phyloP scores from a whole-genome alignment of 2,797 vertebrate genomes.

The Sebastes miniatus region DNA sequence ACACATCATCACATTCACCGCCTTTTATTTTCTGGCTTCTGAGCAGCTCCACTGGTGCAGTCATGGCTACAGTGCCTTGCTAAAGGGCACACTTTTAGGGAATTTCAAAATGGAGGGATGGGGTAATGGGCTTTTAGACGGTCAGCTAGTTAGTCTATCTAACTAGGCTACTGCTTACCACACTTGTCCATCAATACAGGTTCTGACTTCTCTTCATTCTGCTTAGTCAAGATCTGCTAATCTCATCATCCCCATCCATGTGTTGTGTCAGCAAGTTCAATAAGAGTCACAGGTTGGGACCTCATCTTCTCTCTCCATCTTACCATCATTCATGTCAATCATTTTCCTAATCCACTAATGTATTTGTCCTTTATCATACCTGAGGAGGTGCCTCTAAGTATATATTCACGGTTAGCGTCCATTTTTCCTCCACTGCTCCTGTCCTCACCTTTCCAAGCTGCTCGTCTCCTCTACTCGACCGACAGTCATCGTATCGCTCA shows the following conservation, averaged over 20 bases:
- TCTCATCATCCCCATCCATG: slow-evolving; percentile 5
- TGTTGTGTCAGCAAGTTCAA: slow-evolving; percentile 26
- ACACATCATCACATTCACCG: neutral
- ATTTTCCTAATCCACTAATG: slow-evolving; percentile 30
- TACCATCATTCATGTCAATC: slow-evolving; percentile 25
- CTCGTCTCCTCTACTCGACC: slow-evolving; percentile 65
- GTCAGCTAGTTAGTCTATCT: neutral
- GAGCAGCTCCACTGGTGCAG: neutral
- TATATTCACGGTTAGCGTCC: neutral
- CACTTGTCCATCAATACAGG: neutral
- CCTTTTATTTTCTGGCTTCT: neutral
- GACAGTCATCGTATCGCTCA: slow-evolving; percentile 50
- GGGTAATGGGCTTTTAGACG: neutral
- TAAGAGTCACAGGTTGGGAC: slow-evolving; percentile 8
- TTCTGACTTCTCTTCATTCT: slow-evolving; percentile 16
- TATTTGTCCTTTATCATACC: slow-evolving; percentile 42
- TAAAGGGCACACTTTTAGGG: neutral
- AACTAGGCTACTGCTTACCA: neutral
- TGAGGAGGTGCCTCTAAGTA: slow-evolving; percentile 20
- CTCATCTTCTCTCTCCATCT: slow-evolving; percentile 7
- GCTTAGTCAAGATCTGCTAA: slow-evolving; percentile 29
- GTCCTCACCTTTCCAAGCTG: slow-evolving; percentile 59
- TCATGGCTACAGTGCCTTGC: neutral
- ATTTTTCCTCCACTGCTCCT: slow-evolving; percentile 8
- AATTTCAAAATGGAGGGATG: neutral